These are phyloP conservation scores for Falco concolor DNA, from an alignment of 2,797 vertebrate genomes.

Conservation along the genomic window DNA sequence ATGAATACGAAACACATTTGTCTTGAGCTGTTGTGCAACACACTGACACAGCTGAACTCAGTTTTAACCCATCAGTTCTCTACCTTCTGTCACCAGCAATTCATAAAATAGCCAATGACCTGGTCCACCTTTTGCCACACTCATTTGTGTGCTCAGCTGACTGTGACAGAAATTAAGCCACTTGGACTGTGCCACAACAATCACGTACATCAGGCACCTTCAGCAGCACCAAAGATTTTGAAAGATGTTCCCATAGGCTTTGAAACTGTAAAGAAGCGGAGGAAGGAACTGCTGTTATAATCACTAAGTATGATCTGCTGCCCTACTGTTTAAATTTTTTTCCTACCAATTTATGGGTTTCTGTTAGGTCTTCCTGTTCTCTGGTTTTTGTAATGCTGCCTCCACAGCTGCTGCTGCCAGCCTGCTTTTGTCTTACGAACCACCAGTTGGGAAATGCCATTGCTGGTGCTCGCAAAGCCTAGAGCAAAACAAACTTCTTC, in stretches of 20 bases:
- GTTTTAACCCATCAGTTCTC: not conserved
- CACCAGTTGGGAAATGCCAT: not conserved
- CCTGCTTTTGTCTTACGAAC: not conserved
- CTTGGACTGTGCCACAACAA: not conserved
- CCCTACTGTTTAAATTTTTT: not conserved
- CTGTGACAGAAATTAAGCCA: not conserved
- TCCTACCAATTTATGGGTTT: not conserved
- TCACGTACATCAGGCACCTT: not conserved
- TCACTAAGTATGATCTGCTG: not conserved
- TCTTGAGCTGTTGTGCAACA: not conserved
- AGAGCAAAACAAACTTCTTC: not conserved
- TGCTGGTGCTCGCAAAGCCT: not conserved
- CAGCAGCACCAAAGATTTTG: not conserved
- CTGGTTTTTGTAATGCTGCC: not conserved
- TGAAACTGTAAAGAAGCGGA: not conserved
- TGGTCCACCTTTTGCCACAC: not conserved
- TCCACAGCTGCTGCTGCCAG: not conserved
- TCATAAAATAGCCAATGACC: not conserved
- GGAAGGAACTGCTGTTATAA: not conserved
- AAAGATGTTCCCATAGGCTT: not conserved
- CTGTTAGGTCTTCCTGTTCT: not conserved
- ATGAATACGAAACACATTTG: rapidly evolving
- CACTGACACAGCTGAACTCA: not conserved
- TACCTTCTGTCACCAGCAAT: not conserved
- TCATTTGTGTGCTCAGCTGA: not conserved